A percentile compares a stretch with the other conserved stretches of the same genome.
These are phyloP conservation scores for Porphyrio hochstetteri DNA, from an alignment of 2,113 vertebrate species.

Conservation along the genomic window DNA sequence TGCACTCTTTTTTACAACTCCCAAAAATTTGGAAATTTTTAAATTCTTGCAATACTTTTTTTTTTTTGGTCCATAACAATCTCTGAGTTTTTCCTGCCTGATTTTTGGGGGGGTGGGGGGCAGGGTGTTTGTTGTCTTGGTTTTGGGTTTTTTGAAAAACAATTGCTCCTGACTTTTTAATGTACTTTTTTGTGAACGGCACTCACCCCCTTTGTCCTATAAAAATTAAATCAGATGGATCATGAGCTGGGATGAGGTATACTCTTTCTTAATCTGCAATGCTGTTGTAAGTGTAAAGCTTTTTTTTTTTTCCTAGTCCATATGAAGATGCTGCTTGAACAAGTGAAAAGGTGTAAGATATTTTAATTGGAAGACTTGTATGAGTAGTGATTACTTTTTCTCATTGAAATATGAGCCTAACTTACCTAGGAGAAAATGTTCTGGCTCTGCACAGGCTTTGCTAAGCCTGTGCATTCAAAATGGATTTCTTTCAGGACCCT, in stretches of 20 bases:
- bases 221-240: slow-evolving; percentile 13
- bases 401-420: not conserved
- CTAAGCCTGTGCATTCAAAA: not conserved
- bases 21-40: not conserved
- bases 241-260: not conserved
- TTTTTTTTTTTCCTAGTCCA: not conserved
- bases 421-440: not conserved
- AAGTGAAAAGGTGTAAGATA: not conserved
- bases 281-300: not conserved
- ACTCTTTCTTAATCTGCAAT: not conserved
- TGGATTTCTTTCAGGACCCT: not conserved
- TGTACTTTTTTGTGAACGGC: not conserved
- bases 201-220: not conserved
- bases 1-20: not conserved
- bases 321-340: not conserved
- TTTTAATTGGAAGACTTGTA: not conserved
- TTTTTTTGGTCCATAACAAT: not conserved
- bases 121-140: no score
- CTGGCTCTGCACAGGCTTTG: not conserved
- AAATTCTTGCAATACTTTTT: not conserved
- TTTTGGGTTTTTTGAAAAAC: not conserved
- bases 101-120: not conserved
- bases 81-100: not conserved
- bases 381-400: not conserved
- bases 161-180: not conserved